Conservation (phyloP, 2,797 vertebrate genomes). For the Halcyon smyrnensis region DNA sequence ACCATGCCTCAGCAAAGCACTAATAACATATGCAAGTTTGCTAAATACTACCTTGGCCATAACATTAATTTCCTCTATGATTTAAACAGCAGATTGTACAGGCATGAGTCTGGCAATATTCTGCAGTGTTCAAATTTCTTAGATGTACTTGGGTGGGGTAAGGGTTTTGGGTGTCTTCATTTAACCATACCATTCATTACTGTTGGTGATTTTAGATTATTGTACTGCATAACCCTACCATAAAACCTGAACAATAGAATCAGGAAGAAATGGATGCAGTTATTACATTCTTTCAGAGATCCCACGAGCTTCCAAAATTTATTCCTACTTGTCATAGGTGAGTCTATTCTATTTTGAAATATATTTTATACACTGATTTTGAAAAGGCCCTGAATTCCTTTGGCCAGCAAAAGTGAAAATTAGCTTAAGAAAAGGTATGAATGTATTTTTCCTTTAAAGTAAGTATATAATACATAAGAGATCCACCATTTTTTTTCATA, state of each 20-base stretch:
- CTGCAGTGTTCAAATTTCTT: not conserved
- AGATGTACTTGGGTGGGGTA: not conserved
- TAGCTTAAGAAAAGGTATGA: not conserved
- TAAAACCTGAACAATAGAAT: not conserved
- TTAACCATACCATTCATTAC: not conserved
- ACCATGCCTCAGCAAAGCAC: not conserved
- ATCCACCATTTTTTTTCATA: not conserved
- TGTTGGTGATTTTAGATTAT: not conserved
- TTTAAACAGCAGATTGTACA: not conserved
- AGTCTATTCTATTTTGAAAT: not conserved
- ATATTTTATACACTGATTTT: not conserved
- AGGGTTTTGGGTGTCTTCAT: not conserved
- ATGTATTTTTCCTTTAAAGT: not conserved
- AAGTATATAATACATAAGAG: not conserved
- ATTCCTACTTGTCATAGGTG: not conserved
- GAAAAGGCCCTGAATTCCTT: not conserved
- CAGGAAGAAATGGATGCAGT: not conserved
- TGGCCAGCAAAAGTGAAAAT: not conserved
- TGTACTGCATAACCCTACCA: not conserved
- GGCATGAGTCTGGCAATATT: not conserved
- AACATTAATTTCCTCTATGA: not conserved
- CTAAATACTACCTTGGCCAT: not conserved
- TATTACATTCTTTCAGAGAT: not conserved
- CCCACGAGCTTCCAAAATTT: not conserved
- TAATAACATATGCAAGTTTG: conserved; percentile 4